Conservation (phyloP, 1,140 invertebrate genomes). For the Drosophila nigromelanica region DNA sequence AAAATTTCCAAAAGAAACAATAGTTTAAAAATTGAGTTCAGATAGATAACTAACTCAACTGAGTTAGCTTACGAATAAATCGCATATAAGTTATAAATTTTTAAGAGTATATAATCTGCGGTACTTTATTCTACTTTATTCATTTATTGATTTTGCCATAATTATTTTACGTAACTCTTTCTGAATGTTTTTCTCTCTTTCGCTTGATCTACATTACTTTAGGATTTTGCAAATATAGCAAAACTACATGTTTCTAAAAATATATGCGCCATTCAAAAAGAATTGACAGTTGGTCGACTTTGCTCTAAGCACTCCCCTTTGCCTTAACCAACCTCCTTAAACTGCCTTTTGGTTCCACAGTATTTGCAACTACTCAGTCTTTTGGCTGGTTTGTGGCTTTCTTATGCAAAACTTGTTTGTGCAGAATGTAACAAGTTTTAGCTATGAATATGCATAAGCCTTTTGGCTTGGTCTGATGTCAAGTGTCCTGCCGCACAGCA, state of each 20-base stretch:
- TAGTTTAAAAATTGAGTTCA: too few relatives aligned
- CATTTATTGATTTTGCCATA: too few relatives aligned
- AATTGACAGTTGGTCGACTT: conserved; percentile 60
- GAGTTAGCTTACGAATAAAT: too few relatives aligned
- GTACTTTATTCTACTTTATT: too few relatives aligned
- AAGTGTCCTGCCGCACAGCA: conserved; percentile 50
- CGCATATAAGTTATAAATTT: too few relatives aligned
- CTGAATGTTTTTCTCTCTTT: background rate
- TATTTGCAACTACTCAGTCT: conserved; percentile 35
- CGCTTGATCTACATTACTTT: background rate
- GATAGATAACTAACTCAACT: too few relatives aligned
- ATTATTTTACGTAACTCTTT: background rate
- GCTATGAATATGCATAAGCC: conserved; percentile 75
- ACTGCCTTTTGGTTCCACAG: conserved; percentile 8
- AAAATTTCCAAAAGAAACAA: too few relatives aligned
- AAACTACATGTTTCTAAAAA: conserved; percentile 14
- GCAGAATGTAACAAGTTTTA: conserved; percentile 61
- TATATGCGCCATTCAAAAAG: conserved; percentile 38
- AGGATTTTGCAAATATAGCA: background rate
- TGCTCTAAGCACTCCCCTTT: background rate
- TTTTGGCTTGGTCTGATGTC: conserved; percentile 23
- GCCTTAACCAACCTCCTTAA: background rate
- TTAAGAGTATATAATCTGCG: too few relatives aligned
- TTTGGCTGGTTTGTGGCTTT: conserved; percentile 32
- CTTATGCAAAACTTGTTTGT: conserved; percentile 60